Evolutionary conservation across 2,888 invertebrate genomes (phyloP).

Genomic region (Spodoptera exigua): DNA sequence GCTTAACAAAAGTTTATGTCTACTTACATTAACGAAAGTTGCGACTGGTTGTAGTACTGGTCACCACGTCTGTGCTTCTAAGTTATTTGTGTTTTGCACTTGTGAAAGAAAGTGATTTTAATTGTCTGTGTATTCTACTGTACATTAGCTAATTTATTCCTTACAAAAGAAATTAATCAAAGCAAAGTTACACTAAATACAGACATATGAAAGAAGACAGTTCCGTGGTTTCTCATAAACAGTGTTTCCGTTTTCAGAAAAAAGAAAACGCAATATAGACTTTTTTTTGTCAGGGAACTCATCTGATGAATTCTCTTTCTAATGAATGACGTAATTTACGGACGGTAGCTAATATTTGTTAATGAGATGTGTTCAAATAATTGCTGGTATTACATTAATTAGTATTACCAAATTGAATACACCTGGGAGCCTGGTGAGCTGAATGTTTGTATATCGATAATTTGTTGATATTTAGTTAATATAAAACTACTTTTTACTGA

Average conservation of each 20-base stretch:
- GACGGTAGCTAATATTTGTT: constrained; percentile 39
- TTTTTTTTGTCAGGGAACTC: too few species aligned
- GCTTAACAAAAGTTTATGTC: too few species aligned
- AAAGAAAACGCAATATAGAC: constrained; percentile 20
- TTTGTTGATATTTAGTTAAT: too few species aligned
- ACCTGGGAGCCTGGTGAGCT: constrained; percentile 17
- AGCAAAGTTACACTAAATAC: background rate
- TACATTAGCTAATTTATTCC: background rate
- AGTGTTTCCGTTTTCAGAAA: constrained; percentile 12
- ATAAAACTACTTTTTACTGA: too few species aligned
- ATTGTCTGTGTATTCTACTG: too few species aligned
- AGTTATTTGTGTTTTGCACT: too few species aligned
- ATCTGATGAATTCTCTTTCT: constrained; percentile 25
- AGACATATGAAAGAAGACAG: constrained; percentile 11
- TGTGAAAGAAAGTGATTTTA: too few species aligned
- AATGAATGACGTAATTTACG: constrained; percentile 17
- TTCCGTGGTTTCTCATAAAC: constrained; percentile 36
- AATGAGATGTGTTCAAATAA: constrained; percentile 51
- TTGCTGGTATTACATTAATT: constrained; percentile 39
- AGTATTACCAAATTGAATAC: constrained; percentile 14
- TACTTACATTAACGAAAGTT: too few species aligned
- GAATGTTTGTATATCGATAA: too few species aligned
- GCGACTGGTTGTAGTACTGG: too few species aligned
- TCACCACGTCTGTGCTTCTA: too few species aligned
- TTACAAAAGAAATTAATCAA: constrained; percentile 19